Evolutionary conservation across 1,140 invertebrate genomes (phyloP), one percentile per base, ranked within the genome.

Genomic region (Drosophila kanapiae): DNA sequence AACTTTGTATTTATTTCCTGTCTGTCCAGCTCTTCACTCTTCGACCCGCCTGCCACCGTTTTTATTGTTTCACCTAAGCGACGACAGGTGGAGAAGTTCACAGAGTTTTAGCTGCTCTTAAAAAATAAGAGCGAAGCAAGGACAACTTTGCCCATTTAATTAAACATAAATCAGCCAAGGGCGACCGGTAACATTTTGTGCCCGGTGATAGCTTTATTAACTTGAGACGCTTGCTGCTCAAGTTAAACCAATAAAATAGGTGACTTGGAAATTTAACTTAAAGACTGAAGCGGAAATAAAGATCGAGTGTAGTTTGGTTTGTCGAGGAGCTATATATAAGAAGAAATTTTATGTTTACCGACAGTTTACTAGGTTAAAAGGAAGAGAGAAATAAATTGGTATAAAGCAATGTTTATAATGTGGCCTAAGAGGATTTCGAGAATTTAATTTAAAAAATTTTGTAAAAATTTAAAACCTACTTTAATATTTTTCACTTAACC

Each of bases 1-100:
- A 88, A 88, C 61, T 87, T 87, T 87, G 80, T 88, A 80, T 88
- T 83, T 83, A 88, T 84, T 83, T 86, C 75, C 80, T 67, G 76
- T 68, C 78, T 65, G 78, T 56, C 62, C 67, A 78, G 80, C 77
- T 58, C 63, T 33, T 65, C 51, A 29, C 59, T 62, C 8, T 62
- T 38, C 7, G 33, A 23, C 8, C 35, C 16, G 51, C 51, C 33
- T 23, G 23, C 38, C 51, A 6, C 18, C 42, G 37, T 68, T 77
- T 70, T 78, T 67, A 84, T 80, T 80, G 48, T 83, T 77, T 88
- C 47, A 69, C 43, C 53, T 69, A 18, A 78, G 63, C 84, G 85
- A 78, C 80, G 85, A 78, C 84, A 88, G 84, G 80, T 88, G 85
- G 69, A 48, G 42, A 81, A 75, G 54, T 88, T 88, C 84, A 69